Base-by-base conservation (phyloP, 2,888 invertebrate genomes). In the Erannis defoliaria region DNA sequence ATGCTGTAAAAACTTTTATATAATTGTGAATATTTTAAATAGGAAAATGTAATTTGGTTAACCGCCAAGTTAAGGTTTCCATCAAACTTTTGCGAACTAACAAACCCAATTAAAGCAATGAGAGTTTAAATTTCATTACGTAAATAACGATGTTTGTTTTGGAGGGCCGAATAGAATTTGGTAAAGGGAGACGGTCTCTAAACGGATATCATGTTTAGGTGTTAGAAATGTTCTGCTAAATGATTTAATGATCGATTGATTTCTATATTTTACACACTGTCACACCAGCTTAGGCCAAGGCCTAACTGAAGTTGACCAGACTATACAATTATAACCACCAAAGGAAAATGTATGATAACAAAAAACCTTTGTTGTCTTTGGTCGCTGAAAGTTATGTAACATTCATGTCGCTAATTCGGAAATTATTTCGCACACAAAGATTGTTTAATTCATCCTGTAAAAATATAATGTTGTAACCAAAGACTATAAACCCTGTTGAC, bases 51-150 rank as follows among this genome's bases (percentile, higher is more conserved):
- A 65, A 68, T 66, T 64, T 21, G 50, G 61, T 65, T 63, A 62
- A 62, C 61, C 63, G 16, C 38, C 55, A 62, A 68, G 63, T 69
- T 67, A 62, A 42, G 56, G 42, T 55, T 70, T 67, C 45, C 62
- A 70, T 70, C 63, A 64, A 70, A 70, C 63, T 66, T 67, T 59
- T 54, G 45, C 53, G 31, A 62, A 68, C 59, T 55, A 63, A 62
- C 68, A 66, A 70, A 67, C 59, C 61, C 57, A 62, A 65, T 69
- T 69, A 67, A 56, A 69, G 67, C 67, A 67, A 65, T 62, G 65
- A 56, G 50, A 46, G 53, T 65, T 59, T 51, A 59, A 62, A 68
- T 64, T 64, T 62, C 26, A 60, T 63, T 64, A 62, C 59, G 54
- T 55, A 62, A 64, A 66, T 59, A 62, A 64, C 56, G 53, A 56